phyloP scores from a whole-genome alignment of 2,113 vertebrate genomes.

The Mionectes macconnelli region DNA sequence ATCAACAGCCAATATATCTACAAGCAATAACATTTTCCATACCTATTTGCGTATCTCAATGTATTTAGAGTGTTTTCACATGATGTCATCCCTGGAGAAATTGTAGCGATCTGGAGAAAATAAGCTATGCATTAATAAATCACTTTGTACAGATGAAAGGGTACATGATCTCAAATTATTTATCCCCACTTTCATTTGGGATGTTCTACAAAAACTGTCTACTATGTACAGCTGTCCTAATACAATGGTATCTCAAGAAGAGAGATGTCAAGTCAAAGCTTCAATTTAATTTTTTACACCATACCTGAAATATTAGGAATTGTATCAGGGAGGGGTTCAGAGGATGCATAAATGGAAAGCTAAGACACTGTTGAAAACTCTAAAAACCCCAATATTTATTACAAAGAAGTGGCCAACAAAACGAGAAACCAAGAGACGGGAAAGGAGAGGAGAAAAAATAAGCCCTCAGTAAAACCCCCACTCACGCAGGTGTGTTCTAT shows the following conservation, averaged over 20 bases:
- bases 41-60: conserved; percentile 96
- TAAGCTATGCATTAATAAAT: conserved; percentile 34
- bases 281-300: neutral
- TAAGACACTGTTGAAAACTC: no score
- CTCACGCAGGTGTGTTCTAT: no score
- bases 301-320: neutral
- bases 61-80: conserved; percentile 98
- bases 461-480: no score
- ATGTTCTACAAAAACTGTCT: neutral
- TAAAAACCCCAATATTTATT: no score
- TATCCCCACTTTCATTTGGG: neutral
- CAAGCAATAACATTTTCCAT: conserved; percentile 33
- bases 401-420: no score
- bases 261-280: neutral
- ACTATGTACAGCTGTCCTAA: neutral
- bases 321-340: no score
- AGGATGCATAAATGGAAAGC: no score
- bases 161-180: neutral
- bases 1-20: neutral
- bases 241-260: neutral
- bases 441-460: no score
- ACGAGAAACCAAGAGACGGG: no score
- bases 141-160: neutral
- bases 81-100: conserved; percentile 95
- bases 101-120: conserved; percentile 86